Base-by-base conservation (phyloP, 2,888 invertebrate species). In the Cryptocephalus moraei region DNA sequence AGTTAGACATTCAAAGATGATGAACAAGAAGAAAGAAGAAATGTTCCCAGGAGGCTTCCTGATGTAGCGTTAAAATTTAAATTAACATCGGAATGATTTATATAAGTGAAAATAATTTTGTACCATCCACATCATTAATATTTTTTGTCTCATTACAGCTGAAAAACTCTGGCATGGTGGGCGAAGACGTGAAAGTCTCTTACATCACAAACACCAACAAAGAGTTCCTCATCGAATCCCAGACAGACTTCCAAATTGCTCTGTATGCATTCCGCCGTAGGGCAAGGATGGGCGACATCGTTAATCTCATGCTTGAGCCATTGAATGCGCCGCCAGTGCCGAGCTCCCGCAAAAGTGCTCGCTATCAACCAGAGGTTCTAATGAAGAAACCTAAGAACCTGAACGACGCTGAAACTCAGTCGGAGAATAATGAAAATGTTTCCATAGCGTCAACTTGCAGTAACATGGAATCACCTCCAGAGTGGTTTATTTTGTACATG, bases 231-330 rank as follows among this genome's bases (percentile, higher is more conserved):
- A 72, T 75, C 43, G 66, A 72, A 46, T 68, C 67, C 31, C 68
- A 73, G 51, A 63, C 63, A 22, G 72, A 72, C 52, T 74, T 73
- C 47, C 66, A 70, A 49, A 66, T 70, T 44, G 73, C 72, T 31
- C 53, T 73, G 43, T 69, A 70, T 45, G 61, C 62, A 8, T 70
- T 69, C 47, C 57, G 70, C 32, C 58, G 67, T 47, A 63, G 65
- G 47, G 70, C 71, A 1, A 60, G 66, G 33, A 60, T 62, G 49
- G 66, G 66, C 4, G 67, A 68, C 46, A 60, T 67, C 32, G 69
- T 70, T 31, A 64, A 64, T 33, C 54, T 73, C 9, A 66, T 62
- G 50, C 49, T 72, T 32, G 69, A 70, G 33, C 62, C 64, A 45
- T 54, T 65, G 36, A 58, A 57, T 14, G 51, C 57, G 33, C 52